Evolutionary conservation across 2,113 vertebrate genomes (phyloP).

Genomic region (Cyprinodon tularosa): DNA sequence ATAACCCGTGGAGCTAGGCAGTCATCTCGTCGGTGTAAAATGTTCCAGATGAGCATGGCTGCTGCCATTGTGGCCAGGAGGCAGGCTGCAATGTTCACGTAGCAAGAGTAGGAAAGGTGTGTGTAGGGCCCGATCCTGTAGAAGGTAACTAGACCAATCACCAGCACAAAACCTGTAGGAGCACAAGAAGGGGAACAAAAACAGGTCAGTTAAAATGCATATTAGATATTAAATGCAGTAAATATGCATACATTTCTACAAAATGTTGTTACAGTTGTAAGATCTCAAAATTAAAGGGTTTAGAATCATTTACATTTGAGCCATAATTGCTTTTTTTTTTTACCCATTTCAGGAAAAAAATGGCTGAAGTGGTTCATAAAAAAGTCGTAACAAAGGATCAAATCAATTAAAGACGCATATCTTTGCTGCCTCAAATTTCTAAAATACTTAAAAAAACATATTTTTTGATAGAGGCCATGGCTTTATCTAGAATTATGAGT

Average conservation of each 20-base stretch:
- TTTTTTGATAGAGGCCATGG: not conserved
- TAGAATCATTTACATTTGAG: too few species aligned
- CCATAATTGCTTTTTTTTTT: too few species aligned
- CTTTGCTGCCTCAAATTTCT: not conserved
- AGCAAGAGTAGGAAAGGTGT: constrained; percentile 96
- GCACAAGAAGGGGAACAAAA: constrained; percentile 12
- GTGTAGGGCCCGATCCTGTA: constrained; percentile 94
- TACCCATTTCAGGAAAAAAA: not conserved
- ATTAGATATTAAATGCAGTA: not conserved
- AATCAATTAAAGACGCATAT: not conserved
- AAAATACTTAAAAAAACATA: not conserved
- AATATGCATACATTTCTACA: not conserved
- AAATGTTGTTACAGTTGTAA: too few species aligned
- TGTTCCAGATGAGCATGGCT: constrained; percentile 97
- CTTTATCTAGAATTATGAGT: not conserved
- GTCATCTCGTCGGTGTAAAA: constrained; percentile 95
- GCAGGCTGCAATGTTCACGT: constrained; percentile 93
- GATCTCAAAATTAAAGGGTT: too few species aligned
- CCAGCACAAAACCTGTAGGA: constrained; percentile 90
- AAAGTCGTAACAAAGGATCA: not conserved
- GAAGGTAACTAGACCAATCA: constrained; percentile 96
- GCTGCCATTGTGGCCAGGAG: constrained; percentile 92
- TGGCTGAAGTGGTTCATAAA: not conserved
- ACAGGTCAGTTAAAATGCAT: constrained; percentile 3
- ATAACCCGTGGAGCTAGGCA: constrained; percentile 90